Conservation (phyloP, 2,113 vertebrate species). For the Colistium nudipinnis region DNA sequence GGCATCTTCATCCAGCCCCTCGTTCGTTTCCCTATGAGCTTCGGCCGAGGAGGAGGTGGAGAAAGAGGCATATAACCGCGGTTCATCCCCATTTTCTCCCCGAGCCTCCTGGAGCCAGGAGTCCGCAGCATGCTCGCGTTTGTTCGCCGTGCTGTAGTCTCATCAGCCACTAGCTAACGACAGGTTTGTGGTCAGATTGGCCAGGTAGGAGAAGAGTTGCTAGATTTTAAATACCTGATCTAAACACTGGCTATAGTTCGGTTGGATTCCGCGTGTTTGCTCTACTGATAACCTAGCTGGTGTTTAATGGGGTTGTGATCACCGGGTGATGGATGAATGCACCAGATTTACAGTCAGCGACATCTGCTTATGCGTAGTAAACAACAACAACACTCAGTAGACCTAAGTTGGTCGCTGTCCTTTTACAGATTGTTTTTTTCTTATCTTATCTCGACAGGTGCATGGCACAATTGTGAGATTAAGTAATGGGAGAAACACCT, state of each 20-base stretch:
- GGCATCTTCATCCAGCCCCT: conserved; percentile 24
- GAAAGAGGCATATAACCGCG: conserved; percentile 20
- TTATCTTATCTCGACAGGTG: conserved; percentile 32
- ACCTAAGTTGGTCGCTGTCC: not conserved
- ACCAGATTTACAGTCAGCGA: conserved; percentile 60
- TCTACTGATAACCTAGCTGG: conserved; percentile 16
- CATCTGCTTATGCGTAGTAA: conserved; percentile 46
- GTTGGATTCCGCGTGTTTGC: too few relatives aligned
- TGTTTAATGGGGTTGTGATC: conserved; percentile 18
- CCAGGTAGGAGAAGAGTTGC: conserved; percentile 33
- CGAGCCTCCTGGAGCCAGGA: conserved; percentile 37
- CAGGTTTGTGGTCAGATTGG: conserved; percentile 41
- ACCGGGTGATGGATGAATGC: conserved; percentile 76
- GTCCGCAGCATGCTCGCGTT: conserved; percentile 47
- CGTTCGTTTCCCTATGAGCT: conserved; percentile 21
- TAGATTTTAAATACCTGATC: too few relatives aligned
- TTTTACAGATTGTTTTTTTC: conserved; percentile 3
- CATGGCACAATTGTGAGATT: conserved; percentile 5
- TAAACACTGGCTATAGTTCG: too few relatives aligned
- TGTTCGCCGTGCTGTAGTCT: conserved; percentile 48
- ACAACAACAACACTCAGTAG: too few relatives aligned
- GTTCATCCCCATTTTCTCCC: conserved; percentile 36
- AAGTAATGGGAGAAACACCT: conserved; percentile 14
- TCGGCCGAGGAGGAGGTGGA: conserved; percentile 18
- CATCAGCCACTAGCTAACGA: conserved; percentile 60